Evolutionary conservation across 2,113 vertebrate genomes (phyloP).

Genomic region (Chascanopsetta lugubris): DNA sequence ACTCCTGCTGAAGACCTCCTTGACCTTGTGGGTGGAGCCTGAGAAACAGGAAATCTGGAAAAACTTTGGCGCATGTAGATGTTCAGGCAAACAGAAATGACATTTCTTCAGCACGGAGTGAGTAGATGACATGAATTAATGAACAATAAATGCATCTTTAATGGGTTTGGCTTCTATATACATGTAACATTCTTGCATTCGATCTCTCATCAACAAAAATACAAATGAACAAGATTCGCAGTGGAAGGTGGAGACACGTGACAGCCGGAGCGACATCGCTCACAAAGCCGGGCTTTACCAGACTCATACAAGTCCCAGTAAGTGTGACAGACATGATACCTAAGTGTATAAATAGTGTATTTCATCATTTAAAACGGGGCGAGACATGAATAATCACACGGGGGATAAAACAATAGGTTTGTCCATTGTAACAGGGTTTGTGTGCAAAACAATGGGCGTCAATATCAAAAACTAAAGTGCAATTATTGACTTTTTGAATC

Average conservation of each 20-base stretch:
- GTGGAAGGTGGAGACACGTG: conserved; percentile 19
- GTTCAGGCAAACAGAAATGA: not conserved
- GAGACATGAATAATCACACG: conserved; percentile 16
- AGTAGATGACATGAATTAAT: conserved; percentile 4
- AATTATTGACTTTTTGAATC: conserved; percentile 52
- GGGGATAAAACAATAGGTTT: conserved; percentile 19
- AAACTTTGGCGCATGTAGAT: not conserved
- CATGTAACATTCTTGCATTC: conserved; percentile 51
- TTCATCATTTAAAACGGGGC: conserved; percentile 20
- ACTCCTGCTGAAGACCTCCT: conserved; percentile 3
- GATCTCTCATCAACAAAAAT: conserved; percentile 37
- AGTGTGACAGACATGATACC: conserved; percentile 23
- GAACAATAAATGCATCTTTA: conserved; percentile 62
- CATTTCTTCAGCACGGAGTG: no score
- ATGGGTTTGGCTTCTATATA: conserved; percentile 48
- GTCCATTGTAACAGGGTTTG: conserved; percentile 31
- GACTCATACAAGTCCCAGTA: conserved; percentile 10
- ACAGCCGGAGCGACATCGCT: conserved; percentile 26
- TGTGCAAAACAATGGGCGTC: conserved; percentile 69
- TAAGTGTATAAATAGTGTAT: conserved; percentile 17
- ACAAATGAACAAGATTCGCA: conserved; percentile 19
- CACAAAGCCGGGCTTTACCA: conserved; percentile 14
- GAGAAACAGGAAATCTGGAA: not conserved
- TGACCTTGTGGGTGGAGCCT: conserved; percentile 57
- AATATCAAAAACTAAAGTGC: conserved; percentile 73